Evolutionary conservation across 2,888 invertebrate genomes (phyloP).

Genomic region (Conchocele bisecta): DNA sequence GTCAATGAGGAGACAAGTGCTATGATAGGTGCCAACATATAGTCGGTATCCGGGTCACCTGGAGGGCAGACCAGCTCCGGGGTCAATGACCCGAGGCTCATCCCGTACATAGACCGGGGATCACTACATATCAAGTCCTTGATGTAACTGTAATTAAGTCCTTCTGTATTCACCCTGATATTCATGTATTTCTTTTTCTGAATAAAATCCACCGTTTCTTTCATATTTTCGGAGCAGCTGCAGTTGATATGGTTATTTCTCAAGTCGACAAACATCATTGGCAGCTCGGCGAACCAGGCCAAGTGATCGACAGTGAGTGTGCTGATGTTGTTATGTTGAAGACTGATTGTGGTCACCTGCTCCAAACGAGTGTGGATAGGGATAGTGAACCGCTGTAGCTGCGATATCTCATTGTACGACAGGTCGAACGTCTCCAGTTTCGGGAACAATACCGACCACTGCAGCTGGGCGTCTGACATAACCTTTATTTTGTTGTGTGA

Average conservation of each 20-base stretch:
- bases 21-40: constrained; percentile 44
- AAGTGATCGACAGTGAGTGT: constrained; percentile 54
- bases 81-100: constrained; percentile 35
- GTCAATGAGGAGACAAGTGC: constrained; percentile 41
- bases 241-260: constrained; percentile 68
- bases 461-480: constrained; percentile 50
- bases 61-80: constrained; percentile 22
- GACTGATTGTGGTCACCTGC: constrained; percentile 47
- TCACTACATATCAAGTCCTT: constrained; percentile 49
- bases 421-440: constrained; percentile 65
- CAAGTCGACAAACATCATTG: constrained; percentile 64
- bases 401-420: constrained; percentile 64
- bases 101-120: constrained; percentile 48
- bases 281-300: constrained; percentile 48
- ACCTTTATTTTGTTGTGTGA: constrained; percentile 52
- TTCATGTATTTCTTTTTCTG: constrained; percentile 24
- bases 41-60: constrained; percentile 27
- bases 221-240: constrained; percentile 53
- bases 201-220: constrained; percentile 32
- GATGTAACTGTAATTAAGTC: constrained; percentile 60
- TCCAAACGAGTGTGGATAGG: constrained; percentile 34
- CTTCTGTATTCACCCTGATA: constrained; percentile 30
- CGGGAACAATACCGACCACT: constrained; percentile 66
- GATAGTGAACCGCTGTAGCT: constrained; percentile 54
- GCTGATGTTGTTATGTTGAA: constrained; percentile 65